These are phyloP conservation scores for Ptychochromis oligacanthus DNA, from an alignment of 2,113 vertebrate genomes.

Conservation along the genomic window DNA sequence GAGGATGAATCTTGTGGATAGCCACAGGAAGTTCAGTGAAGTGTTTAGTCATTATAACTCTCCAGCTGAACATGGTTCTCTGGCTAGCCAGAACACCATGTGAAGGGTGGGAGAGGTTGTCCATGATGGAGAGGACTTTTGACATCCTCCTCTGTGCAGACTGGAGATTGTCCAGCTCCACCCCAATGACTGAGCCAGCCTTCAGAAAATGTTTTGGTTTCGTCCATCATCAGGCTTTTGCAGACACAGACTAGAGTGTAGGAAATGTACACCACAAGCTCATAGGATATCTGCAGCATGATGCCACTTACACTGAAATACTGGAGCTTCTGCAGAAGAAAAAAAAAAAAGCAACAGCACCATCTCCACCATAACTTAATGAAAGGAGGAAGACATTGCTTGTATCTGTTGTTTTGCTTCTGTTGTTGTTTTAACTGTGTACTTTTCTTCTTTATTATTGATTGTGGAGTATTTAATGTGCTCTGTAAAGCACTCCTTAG, in stretches of 20 bases:
- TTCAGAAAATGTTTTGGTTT: slow-evolving; percentile 1
- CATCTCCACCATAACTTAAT: background rate
- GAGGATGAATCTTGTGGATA: background rate
- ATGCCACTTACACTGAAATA: background rate
- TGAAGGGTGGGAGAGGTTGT: background rate
- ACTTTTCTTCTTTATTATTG: background rate
- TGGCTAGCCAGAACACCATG: rapidly evolving
- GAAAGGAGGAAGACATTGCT: background rate
- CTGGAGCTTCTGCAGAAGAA: background rate
- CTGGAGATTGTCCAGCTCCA: slow-evolving; percentile 7
- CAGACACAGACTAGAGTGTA: background rate
- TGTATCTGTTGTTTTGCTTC: background rate
- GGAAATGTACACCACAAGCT: background rate
- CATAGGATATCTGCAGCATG: background rate
- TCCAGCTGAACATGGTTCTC: background rate
- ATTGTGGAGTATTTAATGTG: background rate
- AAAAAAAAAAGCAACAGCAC: too few species aligned
- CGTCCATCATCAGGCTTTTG: background rate
- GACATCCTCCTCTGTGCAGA: background rate
- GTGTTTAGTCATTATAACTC: background rate
- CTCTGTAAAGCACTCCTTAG: background rate
- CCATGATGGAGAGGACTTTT: slow-evolving; percentile 2
- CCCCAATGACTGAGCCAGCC: background rate
- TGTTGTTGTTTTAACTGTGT: background rate
- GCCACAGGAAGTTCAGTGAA: background rate